Base-by-base conservation (phyloP, 2,113 vertebrate species). In the Illadopsis cleaveri region DNA sequence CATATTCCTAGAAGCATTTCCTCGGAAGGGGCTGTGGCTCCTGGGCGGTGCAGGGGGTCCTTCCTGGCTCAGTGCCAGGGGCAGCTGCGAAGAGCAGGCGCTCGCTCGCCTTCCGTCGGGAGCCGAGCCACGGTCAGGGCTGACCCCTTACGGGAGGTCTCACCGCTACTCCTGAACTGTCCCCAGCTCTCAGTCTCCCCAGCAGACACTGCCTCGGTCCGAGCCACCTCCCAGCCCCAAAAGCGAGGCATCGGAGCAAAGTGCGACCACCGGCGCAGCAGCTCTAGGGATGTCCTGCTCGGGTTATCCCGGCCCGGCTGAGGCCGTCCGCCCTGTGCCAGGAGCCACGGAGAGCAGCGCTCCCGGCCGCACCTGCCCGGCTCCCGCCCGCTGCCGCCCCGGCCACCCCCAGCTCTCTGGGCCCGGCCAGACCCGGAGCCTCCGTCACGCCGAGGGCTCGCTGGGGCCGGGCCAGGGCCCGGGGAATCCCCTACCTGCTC, bases 261-360 rank as follows among this genome's bases (percentile, higher is more conserved):
- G 15, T 1, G 12, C 21, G 11, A 7, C 19, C 11, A 10, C 0
- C 3, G 10, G 33, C 5, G 22, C 68, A 5, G 22, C 30, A 6
- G 22, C 22, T 18, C 40, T 2, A 2, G 5, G 11, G 18, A 9
- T 35, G 18, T 9, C 14, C 38, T 3, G 23, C 24, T 12, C 4
- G 30, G 30, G 3, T 33, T 11, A 33, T 1, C 35, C 65, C 38
- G 11, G 53, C 2, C n/a, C 1, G 38, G 12, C 65, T 4, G 72
- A 19, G 30, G 7, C 70, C 28, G 6, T 1, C 42, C 22, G 12
- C 20, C 27, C 37, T 2, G 18, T 1, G 1, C 9, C 47, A 15
- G 22, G 5, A 12, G 50, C 23, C 42, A 1, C 23, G 27, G 35
- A 17, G n/a, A 25, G 14, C 15, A 8, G 40, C 33, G 10, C 5